These are phyloP conservation scores for Azorinus chamasolen DNA, from an alignment of 2,888 invertebrate genomes.

Conservation along the genomic window DNA sequence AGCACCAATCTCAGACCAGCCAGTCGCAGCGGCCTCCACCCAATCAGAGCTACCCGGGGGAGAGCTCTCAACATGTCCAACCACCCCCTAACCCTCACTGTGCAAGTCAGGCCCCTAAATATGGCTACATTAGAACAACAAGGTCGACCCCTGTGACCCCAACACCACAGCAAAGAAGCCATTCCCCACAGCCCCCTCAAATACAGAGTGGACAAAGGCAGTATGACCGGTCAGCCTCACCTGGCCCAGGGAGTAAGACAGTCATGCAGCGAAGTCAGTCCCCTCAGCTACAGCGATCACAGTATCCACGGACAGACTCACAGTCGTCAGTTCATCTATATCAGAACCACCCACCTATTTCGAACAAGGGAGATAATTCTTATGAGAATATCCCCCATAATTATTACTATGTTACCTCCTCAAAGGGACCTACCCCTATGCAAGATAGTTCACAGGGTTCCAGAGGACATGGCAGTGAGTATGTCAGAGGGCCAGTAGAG, in stretches of 20 bases:
- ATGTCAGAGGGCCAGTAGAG: no score
- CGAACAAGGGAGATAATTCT: slow-evolving; percentile 37
- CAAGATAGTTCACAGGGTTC: not conserved
- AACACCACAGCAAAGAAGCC: slow-evolving; percentile 40
- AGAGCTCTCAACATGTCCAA: slow-evolving; percentile 7
- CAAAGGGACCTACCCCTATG: slow-evolving; percentile 1
- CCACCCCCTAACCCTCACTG: slow-evolving; percentile 12
- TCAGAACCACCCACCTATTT: slow-evolving; percentile 42
- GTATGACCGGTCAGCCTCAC: slow-evolving; percentile 43
- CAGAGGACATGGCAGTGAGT: no score
- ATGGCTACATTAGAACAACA: slow-evolving; percentile 40
- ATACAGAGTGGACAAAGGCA: slow-evolving; percentile 15
- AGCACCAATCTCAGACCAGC: slow-evolving; percentile 5
- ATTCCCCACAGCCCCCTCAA: slow-evolving; percentile 18
- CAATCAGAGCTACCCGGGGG: not conserved
- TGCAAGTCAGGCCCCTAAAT: slow-evolving; percentile 26
- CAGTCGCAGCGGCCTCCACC: slow-evolving; percentile 37
- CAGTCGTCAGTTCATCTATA: slow-evolving; percentile 31
- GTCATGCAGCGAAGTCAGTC: slow-evolving; percentile 1
- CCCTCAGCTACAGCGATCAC: slow-evolving; percentile 15
- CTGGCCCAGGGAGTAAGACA: slow-evolving; percentile 5
- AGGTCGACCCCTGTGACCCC: slow-evolving; percentile 49
- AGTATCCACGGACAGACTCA: slow-evolving; percentile 42
- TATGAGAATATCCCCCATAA: slow-evolving; percentile 43
- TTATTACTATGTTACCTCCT: slow-evolving; percentile 29